Base-by-base conservation (phyloP, 1,140 invertebrate genomes). In the Lordiphosa stackelbergi region DNA sequence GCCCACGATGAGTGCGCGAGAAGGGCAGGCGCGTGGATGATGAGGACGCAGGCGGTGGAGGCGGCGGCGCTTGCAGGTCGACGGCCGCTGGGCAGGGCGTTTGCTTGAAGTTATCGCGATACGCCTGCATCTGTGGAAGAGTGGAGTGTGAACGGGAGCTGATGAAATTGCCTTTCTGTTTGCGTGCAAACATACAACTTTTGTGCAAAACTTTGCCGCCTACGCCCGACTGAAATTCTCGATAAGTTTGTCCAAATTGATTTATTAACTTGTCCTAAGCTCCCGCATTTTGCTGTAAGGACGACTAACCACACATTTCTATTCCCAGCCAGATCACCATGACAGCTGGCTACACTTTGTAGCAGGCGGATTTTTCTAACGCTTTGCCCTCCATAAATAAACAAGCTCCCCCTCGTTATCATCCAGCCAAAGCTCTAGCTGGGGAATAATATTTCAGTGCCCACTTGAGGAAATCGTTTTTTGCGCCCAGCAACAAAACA, bases 31-130 rank as follows among this genome's bases (percentile, higher is more conserved):
- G 71, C 6, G 51, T 36, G 45, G 60, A 42, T 16, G 59, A 46
- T 11, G 60, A 28, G 9, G 53, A 8, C 12, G 56, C 49, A 36
- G 56, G 40, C 12, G 49, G 46, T 16, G 41, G 52, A 51, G 53
- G 45, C 16, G 53, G 40, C 36, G 52, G 2, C 41, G 37, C 38
- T 45, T 59, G 73, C 66, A 60, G 74, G 74, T 79, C 75, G 75
- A 79, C 71, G 71, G 71, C 75, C 75, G 75, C 42, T 65, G 84
- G 84, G 66, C 84, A 86, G 69, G 84, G 85, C 69, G 85, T 86
- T 72, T 86, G 85, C 71, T 86, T 86, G 60, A 86, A 86, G 68
- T 86, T 86, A 83, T 86, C 85, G 65, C 85, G 78, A 73, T 86
- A 86, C 59, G 85, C 75, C 70, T 85, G 85, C 85, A 86, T 86